Base-by-base conservation (phyloP, 2,113 vertebrate species). In the Aptenodytes forsteri region DNA sequence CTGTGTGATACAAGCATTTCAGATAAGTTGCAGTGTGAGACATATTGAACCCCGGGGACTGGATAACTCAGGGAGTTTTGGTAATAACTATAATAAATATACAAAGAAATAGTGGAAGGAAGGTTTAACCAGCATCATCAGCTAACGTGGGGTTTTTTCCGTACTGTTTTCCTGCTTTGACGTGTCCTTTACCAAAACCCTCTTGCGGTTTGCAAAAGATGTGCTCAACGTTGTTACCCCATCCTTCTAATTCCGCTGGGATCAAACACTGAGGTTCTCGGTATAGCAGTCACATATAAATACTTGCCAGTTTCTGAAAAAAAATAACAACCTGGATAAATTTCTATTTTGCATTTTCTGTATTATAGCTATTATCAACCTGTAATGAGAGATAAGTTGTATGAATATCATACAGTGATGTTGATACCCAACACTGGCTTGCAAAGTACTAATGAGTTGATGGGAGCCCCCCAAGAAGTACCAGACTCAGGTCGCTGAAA, bases 81-180 rank as follows among this genome's bases (percentile, higher is more conserved):
- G 23, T 52, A 52, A 38, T 27, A 81, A 25, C 19, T 46, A 6
- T 29, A 72, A 69, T 49, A 71, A 70, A 83, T 26, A 32, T 2
- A 70, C 17, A 69, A 69, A 87, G 16, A 50, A 80, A n/a, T 10
- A 30, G 10, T 34, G 56, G 44, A 80, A 86, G 23, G 23, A 64
- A 79, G 34, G 71, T 40, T 55, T 86, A 75, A n/a, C 27, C 27
- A 44, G 36, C 11, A 49, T 21, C 11, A 49, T 21, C 26, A 1
- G 1, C 21, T 76, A 67, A 58, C 0, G 0, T 19, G 34, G 5
- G 2, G 0, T 5, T 21, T 44, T 67, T 49, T n/a, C 42, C 34
- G 9, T 56, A 19, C 30, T 62, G 7, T 16, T 76, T 80, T 87
- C 47, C 67, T 76, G 13, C 10, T 71, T 32, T 83, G 26, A 34